phyloP scores from a whole-genome alignment of 2,113 vertebrate genomes.

The Atlantisia rogersi region DNA sequence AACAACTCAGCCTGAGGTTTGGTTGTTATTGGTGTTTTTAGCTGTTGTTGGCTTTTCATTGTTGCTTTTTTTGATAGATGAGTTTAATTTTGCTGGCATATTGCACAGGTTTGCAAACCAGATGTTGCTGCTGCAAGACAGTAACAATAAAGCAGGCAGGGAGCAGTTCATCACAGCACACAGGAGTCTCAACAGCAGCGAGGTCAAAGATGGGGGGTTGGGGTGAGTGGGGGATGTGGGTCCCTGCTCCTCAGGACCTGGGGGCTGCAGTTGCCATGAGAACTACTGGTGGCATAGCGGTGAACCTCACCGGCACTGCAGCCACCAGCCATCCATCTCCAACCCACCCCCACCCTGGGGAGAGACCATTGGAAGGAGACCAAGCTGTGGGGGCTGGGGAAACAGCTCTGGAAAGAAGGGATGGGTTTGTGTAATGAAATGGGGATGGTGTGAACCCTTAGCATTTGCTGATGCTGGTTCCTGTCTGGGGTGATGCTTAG shows the following conservation, averaged over 20 bases:
- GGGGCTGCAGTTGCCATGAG: background rate
- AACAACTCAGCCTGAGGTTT: slow-evolving; percentile 33
- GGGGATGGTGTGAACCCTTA: background rate
- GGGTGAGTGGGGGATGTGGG: background rate
- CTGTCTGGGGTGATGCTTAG: rapidly evolving
- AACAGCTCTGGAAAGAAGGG: background rate
- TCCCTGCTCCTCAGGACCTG: background rate
- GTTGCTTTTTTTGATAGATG: slow-evolving; percentile 57
- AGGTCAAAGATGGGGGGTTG: background rate
- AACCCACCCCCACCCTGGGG: background rate
- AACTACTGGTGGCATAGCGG: background rate
- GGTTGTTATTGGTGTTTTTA: slow-evolving; percentile 33
- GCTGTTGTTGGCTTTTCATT: background rate
- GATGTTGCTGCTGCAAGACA: background rate
- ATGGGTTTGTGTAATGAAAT: background rate
- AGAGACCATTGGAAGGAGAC: background rate
- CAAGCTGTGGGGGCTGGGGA: background rate
- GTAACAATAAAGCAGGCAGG: background rate
- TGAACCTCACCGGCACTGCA: rapidly evolving
- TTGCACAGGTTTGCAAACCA: slow-evolving; percentile 37
- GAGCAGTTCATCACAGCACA: background rate
- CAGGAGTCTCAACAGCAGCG: rapidly evolving
- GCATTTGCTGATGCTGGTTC: background rate
- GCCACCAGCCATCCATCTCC: background rate
- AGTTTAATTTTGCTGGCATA: slow-evolving; percentile 51